Evolutionary conservation across 2,113 vertebrate species (phyloP), one percentile per base, ranked within the genome.

Genomic region (Perca flavescens): DNA sequence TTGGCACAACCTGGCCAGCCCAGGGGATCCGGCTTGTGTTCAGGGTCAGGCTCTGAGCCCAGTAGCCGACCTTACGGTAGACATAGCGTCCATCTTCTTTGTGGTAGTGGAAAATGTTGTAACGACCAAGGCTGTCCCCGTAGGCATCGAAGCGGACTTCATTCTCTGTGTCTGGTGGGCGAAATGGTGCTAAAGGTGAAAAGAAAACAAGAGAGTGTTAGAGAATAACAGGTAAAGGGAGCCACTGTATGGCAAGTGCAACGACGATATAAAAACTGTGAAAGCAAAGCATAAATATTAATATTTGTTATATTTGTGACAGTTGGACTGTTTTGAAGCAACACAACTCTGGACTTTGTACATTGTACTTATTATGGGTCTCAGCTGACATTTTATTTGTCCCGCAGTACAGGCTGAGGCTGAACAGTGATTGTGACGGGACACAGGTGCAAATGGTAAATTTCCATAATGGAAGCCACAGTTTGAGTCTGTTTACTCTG

Each of bases 91-190:
- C 97, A 0, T 93, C 95, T 1, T 90, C 81, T 74, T 94, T 92
- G 86, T 96, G 96, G 68, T 97, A 99, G 92, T 97, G 97, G 92
- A 99, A 99, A 88, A 99, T 98, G 90, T 99, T 99, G 95, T 99
- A 99, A 53, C 97, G 97, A 15, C 98, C 98, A 0, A 99, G 96
- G 36, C 98, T 98, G 13, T 99, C 98, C 0, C 98, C 98, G 0
- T 96, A 97, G 77, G 91, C 85, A 82, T 99, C 98, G n/a, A 99
- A 99, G 56, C 97, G 96, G 47, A 99, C 97, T 0, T 96, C 43
- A 0, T 96, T 98, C 58, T 97, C 94, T 0, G 97, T 97, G 89
- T 98, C 98, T 0, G 95, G 94, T 0, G 97, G 98, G 53, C 96
- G 96, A 86, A 99, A 99, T 0, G 98, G 98, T n/a, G 97, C 98